phyloP scores from a whole-genome alignment of 2,113 vertebrate species.

The Blennius ocellaris region DNA sequence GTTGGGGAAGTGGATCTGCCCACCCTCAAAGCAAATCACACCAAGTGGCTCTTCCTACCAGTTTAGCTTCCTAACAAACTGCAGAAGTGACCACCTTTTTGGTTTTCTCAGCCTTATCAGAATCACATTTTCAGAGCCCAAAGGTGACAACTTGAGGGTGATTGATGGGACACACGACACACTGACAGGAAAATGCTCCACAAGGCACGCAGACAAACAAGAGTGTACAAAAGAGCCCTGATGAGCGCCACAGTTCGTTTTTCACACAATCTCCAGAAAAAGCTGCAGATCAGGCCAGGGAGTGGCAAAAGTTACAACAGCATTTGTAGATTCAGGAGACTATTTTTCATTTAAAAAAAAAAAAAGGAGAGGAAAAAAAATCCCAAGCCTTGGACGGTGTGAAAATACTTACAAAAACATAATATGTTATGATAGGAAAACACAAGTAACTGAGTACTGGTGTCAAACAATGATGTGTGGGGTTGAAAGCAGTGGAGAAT shows the following conservation, averaged over 20 bases:
- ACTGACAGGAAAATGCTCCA: not conserved
- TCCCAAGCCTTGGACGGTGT: not conserved
- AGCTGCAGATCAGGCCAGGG: not conserved
- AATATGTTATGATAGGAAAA: not conserved
- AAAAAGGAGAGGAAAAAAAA: not conserved
- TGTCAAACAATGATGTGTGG: not conserved
- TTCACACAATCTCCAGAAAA: slow-evolving; percentile 23
- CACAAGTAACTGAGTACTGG: not conserved
- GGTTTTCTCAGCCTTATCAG: not conserved
- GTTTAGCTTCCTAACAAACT: fast-evolving
- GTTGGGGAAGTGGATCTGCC: no score
- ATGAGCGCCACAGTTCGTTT: slow-evolving; percentile 9
- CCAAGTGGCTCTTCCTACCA: no score
- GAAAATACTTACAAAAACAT: slow-evolving; percentile 2
- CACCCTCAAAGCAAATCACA: no score
- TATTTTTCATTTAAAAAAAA: not conserved
- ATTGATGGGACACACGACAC: not conserved
- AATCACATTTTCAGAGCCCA: not conserved
- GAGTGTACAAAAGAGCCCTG: not conserved
- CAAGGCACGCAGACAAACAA: not conserved
- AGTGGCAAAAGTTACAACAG: slow-evolving; percentile 7
- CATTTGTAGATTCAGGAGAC: not conserved
- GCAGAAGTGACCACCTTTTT: not conserved
- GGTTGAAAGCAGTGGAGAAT: not conserved
- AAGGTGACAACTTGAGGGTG: not conserved